Base-by-base conservation (phyloP, 2,888 invertebrate species). In the Tridacna crocea region DNA sequence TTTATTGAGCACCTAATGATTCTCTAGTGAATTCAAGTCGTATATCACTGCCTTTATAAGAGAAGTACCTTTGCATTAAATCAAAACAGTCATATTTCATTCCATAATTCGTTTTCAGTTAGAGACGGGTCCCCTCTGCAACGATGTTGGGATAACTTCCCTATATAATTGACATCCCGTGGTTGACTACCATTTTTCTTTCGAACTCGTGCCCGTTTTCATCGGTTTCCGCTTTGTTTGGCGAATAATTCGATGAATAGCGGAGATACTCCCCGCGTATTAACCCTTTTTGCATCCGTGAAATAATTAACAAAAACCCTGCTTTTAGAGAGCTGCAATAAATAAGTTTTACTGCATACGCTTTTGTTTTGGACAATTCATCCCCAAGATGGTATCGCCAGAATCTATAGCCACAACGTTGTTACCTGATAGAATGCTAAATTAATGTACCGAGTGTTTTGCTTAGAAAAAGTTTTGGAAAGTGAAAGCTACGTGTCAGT, bases 71-170 rank as follows among this genome's bases (percentile, higher is more conserved):
- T 47, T n/a, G 68, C 46, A 68, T 68, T 46, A 68, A 68, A 68
- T 47, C 46, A 68, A 68, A 68, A 68, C 47, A 68, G 27, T 68
- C 68, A 68, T 68, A 68, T 68, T 68, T 68, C 68, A 68, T 68
- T 68, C 68, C n/a, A 46, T 46, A 68, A 47, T 68, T 68, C 27
- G 68, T 47, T n/a, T 46, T 47, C 47, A 68, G 26, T 47, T 12
- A 47, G 68, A 47, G 68, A 47, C 63, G 27, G 63, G 63, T 63
- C 27, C 24, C 15, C 63, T 26, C 63, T 63, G 27, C 24, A 27
- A 63, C 63, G 63, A 0, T 22, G 24, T 27, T 63, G 26, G 63
- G 63, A 27, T 63, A 63, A 27, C 63, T 27, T 63, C 24, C 27
- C 63, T 15, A 63, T 63, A 63, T 27, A 63, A 63, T 63, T 27